Evolutionary conservation across 1,140 invertebrate species (phyloP).

Genomic region (Drosophila grimshawi): DNA sequence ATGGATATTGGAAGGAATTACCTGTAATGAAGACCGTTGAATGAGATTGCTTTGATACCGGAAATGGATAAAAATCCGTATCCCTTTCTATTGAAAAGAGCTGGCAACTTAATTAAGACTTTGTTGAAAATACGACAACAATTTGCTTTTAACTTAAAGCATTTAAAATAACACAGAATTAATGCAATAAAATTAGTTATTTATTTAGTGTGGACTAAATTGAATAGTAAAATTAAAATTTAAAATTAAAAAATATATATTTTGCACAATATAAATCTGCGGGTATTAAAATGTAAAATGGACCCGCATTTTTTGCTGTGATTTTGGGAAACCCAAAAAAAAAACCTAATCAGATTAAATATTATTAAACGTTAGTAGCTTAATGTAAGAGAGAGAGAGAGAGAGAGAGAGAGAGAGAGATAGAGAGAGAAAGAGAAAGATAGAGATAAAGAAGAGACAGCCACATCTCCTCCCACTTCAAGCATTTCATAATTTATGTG

Average conservation of each 20-base stretch:
- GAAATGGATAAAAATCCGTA: not conserved
- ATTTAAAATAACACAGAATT: no score
- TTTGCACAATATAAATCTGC: no score
- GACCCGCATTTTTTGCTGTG: no score
- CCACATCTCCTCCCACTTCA: not conserved
- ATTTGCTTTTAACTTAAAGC: not conserved
- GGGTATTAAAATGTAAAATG: no score
- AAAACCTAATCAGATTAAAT: not conserved
- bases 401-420: no score
- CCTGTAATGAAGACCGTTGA: conserved; percentile 3
- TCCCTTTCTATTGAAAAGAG: not conserved
- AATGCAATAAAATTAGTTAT: not conserved
- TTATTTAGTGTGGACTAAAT: no score
- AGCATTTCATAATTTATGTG: not conserved
- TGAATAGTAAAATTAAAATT: not conserved
- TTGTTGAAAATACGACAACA: not conserved
- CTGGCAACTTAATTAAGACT: not conserved
- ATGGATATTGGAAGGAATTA: conserved; percentile 7
- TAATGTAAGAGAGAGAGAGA: no score
- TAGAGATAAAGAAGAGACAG: no score
- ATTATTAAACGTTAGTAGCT: not conserved
- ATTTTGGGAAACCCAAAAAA: no score
- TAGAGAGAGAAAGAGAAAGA: no score
- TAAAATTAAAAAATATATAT: not conserved
- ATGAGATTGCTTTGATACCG: conserved; percentile 8